Evolutionary conservation across 2,113 vertebrate species (phyloP).

Genomic region (Plecotus auritus): DNA sequence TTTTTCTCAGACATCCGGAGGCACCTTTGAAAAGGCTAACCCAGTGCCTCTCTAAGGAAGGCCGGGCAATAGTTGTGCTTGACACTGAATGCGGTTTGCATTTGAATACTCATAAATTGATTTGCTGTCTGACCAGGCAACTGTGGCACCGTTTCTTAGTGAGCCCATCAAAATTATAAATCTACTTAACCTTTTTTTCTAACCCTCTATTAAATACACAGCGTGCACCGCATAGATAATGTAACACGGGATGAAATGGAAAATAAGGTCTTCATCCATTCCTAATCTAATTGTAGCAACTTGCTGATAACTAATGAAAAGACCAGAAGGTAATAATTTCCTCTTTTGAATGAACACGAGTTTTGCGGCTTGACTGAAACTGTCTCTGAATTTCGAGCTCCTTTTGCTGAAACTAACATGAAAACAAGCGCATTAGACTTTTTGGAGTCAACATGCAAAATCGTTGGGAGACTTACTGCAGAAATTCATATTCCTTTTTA

Average conservation of each 20-base stretch:
- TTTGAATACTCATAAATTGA: constrained; percentile 43
- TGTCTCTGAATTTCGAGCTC: constrained; percentile 63
- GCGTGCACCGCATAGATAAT: constrained; percentile 57
- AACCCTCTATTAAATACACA: constrained; percentile 62
- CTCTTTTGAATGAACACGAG: constrained; percentile 57
- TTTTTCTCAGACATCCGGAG: background rate
- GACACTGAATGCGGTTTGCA: background rate
- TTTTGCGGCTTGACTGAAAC: constrained; percentile 53
- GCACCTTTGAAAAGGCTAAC: background rate
- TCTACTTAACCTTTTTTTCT: constrained; percentile 60
- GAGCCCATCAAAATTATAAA: constrained; percentile 65
- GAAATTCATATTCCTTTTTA: constrained; percentile 48
- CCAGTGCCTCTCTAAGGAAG: background rate
- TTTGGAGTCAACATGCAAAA: constrained; percentile 50
- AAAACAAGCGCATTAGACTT: constrained; percentile 48
- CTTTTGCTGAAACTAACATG: constrained; percentile 64
- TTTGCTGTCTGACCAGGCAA: constrained; percentile 48
- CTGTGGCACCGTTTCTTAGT: constrained; percentile 33
- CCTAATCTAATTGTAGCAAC: constrained; percentile 63
- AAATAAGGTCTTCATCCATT: constrained; percentile 67
- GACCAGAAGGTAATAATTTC: constrained; percentile 63
- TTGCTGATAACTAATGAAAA: constrained; percentile 73
- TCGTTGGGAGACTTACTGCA: constrained; percentile 40
- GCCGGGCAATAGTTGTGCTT: background rate
- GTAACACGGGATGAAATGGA: constrained; percentile 48